phyloP scores from a whole-genome alignment of 2,797 vertebrate genomes.

The Martes flavigula region DNA sequence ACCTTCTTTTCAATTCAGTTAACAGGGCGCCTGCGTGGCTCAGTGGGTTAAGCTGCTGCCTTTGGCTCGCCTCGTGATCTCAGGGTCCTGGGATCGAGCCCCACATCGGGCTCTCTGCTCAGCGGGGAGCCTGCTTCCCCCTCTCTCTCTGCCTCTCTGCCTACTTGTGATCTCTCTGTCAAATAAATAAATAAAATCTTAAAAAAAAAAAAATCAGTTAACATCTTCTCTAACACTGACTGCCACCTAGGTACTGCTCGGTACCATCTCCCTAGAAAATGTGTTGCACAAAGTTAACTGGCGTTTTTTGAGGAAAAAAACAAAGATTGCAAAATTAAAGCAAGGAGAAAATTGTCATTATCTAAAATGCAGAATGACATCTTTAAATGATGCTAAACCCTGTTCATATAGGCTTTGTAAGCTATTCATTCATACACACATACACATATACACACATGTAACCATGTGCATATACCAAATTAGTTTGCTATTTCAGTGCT shows the following conservation, averaged over 20 bases:
- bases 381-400: not conserved
- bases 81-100: no score
- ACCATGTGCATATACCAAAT: not conserved
- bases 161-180: no score
- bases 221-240: not conserved
- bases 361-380: not conserved
- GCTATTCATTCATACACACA: not conserved
- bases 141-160: no score
- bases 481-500: not conserved
- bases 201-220: not conserved
- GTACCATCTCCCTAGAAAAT: not conserved
- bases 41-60: no score
- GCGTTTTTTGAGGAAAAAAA: not conserved
- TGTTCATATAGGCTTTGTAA: not conserved
- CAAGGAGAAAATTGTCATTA: not conserved
- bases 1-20: not conserved
- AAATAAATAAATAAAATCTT: no score
- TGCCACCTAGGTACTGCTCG: not conserved
- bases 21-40: no score
- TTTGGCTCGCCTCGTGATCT: no score
- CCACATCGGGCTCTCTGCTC: no score
- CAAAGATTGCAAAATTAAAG: slow-evolving; percentile 8
- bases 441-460: not conserved
- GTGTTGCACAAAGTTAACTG: not conserved
- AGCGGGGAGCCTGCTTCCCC: no score